Percentiles rank a stretch among this genome's conserved stretches.
Conservation (phyloP, 2,888 invertebrate species). For the Hydraecia micacea region DNA sequence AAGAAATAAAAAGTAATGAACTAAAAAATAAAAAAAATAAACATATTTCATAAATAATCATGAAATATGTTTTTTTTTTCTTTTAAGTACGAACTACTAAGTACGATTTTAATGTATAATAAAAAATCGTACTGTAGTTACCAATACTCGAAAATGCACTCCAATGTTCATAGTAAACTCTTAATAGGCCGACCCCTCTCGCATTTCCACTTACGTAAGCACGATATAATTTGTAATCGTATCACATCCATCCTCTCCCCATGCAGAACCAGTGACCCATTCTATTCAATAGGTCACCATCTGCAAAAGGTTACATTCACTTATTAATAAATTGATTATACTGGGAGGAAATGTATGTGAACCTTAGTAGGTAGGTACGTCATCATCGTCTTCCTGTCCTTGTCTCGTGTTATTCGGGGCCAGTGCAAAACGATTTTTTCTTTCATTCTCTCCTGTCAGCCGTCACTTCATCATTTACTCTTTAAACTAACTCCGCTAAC, state of each 20-base stretch:
- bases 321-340: slow-evolving; percentile 22
- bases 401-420: too few relatives aligned
- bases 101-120: too few relatives aligned
- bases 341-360: not conserved
- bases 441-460: not conserved
- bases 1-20: too few relatives aligned
- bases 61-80: too few relatives aligned
- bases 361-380: not conserved
- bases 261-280: slow-evolving; percentile 41
- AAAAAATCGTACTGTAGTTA: not conserved
- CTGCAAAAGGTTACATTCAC: slow-evolving; percentile 28
- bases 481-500: not conserved
- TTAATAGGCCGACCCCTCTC: slow-evolving; percentile 2
- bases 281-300: slow-evolving; percentile 21
- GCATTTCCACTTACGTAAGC: slow-evolving; percentile 36
- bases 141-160: not conserved
- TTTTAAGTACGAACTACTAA: too few relatives aligned
- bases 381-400: not conserved
- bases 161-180: not conserved
- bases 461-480: not conserved
- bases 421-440: not conserved
- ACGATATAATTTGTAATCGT: slow-evolving; percentile 16
- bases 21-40: not conserved
- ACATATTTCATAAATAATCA: too few relatives aligned
- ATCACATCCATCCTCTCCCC: slow-evolving; percentile 30